Base-by-base conservation (phyloP, 2,113 vertebrate species). In the Tringa solitaria region DNA sequence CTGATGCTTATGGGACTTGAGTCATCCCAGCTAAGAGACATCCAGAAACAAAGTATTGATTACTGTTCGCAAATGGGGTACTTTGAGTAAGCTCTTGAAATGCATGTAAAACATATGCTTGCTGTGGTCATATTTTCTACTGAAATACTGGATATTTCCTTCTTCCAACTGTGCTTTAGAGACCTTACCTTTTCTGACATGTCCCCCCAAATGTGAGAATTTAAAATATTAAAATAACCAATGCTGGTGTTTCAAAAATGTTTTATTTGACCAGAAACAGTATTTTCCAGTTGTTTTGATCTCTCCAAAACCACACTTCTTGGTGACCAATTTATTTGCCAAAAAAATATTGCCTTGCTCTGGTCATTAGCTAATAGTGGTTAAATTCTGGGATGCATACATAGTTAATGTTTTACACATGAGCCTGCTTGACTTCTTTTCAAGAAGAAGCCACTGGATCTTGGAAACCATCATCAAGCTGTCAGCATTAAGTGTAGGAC, bases 401-500 rank as follows among this genome's bases (percentile, higher is more conserved):
- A 26, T 13, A 28, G 32, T 51, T 93, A 86, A 79, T 87, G 23
- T 27, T 91, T 90, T 63, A 41, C 59, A 83, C n/a, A 80, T 48
- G 35, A 95, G 80, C 33, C 22, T 78, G 30, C 51, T 84, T 91
- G 89, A 50, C 67, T 93, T 16, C 81, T 93, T 94, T 92, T 89
- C 77, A 69, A 92, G 65, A 84, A 93, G 84, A 84, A 89, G 80
- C 65, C 90, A 46, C 76, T 90, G 73, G 80, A 92, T 92, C 48
- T 92, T 82, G 73, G 69, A 88, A 97, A 91, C 90, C 26, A 70
- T 65, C 84, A 83, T 28, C 50, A 82, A 88, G 54, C 78, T 97
- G 84, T 85, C 92, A 94, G 32, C 61, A 63, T 91, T 76, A 79
- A 82, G 41, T 13, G 46, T 24, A 87, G 50, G 61, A 91, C 70